These are phyloP conservation scores for Pao palembangensis DNA, from an alignment of 2,113 vertebrate species.

Conservation along the genomic window DNA sequence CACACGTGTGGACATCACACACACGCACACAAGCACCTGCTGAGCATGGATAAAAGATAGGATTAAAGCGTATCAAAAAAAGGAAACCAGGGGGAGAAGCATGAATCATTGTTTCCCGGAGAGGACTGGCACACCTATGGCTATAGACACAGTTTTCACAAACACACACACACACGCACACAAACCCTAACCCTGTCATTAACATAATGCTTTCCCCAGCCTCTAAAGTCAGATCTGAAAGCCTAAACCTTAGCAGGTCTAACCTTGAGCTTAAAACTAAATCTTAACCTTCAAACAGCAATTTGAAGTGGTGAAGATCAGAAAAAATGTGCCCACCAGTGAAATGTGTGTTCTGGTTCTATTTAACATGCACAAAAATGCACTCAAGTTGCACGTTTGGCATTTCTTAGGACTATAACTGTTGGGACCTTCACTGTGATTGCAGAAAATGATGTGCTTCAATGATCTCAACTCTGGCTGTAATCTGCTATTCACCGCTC, in stretches of 20 bases:
- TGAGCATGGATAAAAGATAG: conserved; percentile 60
- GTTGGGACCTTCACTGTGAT: conserved; percentile 25
- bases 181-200: not conserved
- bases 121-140: conserved; percentile 47
- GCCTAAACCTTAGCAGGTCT: too few species aligned
- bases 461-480: conserved; percentile 27
- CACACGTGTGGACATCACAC: conserved; percentile 15
- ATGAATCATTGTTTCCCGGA: conserved; percentile 63
- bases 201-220: conserved; percentile 1
- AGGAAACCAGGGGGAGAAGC: conserved; percentile 49
- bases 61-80: conserved; percentile 63
- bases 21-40: conserved; percentile 45
- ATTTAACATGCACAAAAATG: too few species aligned
- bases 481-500: conserved; percentile 41
- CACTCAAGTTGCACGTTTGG: too few species aligned
- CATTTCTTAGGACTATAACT: conserved; percentile 4
- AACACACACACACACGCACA: conserved; percentile 24
- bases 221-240: too few species aligned
- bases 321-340: too few species aligned
- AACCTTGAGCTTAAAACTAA: too few species aligned
- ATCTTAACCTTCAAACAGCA: too few species aligned
- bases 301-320: too few species aligned
- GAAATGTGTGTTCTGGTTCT: too few species aligned
- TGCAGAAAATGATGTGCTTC: conserved; percentile 21
- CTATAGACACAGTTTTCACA: conserved; percentile 39